Conservation (phyloP, 2,113 vertebrate genomes). For the Zeus faber region DNA sequence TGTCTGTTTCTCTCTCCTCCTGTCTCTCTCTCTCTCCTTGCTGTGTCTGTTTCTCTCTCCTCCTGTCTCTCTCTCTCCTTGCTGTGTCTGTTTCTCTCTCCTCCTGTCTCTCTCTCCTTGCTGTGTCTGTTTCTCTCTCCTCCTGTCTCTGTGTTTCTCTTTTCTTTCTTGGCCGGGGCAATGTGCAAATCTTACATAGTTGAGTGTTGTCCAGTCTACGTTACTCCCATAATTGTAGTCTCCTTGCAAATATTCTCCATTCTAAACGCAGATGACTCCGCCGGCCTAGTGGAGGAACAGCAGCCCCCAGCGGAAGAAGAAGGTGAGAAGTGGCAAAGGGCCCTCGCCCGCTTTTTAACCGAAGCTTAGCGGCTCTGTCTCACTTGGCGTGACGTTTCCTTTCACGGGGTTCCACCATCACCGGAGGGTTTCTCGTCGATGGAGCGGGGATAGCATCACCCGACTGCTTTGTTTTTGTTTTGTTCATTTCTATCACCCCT, state of each 20-base stretch:
- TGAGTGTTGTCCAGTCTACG: constrained; percentile 74
- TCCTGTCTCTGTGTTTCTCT: neutral
- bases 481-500: too few relatives aligned
- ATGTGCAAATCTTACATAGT: constrained; percentile 76
- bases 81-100: constrained; percentile 9
- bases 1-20: too few relatives aligned
- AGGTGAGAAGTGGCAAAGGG: constrained; percentile 89
- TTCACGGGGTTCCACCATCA: too few relatives aligned
- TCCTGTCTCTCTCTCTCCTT: neutral
- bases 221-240: constrained; percentile 96
- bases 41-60: constrained; percentile 6
- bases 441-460: too few relatives aligned
- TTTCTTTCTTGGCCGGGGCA: constrained; percentile 71
- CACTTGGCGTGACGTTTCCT: too few relatives aligned
- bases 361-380: too few relatives aligned
- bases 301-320: constrained; percentile 89
- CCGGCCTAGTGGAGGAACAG: constrained; percentile 81
- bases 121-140: constrained; percentile 20
- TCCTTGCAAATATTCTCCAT: constrained; percentile 99
- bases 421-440: too few relatives aligned
- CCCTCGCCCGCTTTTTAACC: too few relatives aligned
- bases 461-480: too few relatives aligned
- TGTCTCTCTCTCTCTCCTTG: constrained; percentile 11
- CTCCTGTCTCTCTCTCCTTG: neutral
- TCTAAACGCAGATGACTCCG: constrained; percentile 97